These are phyloP conservation scores for Diachasma alloeum DNA, from an alignment of 1,140 invertebrate species.

Conservation along the genomic window DNA sequence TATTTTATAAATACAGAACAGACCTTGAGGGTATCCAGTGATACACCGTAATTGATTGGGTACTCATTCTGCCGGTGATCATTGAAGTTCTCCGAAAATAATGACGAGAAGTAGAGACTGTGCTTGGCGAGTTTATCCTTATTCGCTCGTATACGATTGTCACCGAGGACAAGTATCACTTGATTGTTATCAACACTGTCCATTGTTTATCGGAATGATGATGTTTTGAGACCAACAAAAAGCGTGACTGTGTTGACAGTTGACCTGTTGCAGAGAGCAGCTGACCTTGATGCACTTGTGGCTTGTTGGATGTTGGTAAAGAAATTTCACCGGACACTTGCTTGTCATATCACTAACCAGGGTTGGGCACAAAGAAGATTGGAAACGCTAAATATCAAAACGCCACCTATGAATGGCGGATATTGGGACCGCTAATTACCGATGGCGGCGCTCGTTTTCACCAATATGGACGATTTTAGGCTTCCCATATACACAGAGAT, in stretches of 20 bases:
- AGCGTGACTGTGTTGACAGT: not conserved
- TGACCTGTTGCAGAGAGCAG: not conserved
- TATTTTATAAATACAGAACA: constrained; percentile 8
- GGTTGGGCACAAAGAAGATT: too few species aligned
- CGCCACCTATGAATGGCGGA: too few species aligned
- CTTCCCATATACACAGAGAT: too few species aligned
- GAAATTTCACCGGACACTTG: not conserved
- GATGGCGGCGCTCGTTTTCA: too few species aligned
- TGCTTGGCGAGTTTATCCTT: constrained; percentile 33
- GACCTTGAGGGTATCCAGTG: constrained; percentile 37
- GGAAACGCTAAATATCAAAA: too few species aligned
- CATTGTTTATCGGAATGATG: not conserved
- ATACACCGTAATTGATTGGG: constrained; percentile 42
- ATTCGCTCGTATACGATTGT: constrained; percentile 14
- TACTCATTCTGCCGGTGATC: constrained; percentile 36
- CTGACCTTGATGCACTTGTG: not conserved
- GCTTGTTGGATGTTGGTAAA: not conserved
- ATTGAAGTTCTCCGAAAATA: constrained; percentile 39
- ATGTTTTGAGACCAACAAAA: not conserved
- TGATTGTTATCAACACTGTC: not conserved
- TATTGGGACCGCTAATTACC: too few species aligned
- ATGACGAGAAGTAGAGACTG: constrained; percentile 41
- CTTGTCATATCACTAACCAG: too few species aligned
- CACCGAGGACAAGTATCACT: constrained; percentile 31
- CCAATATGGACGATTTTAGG: too few species aligned